These are phyloP conservation scores for rat (Rattus norvegicus) DNA, from an alignment of 2,113 vertebrate genomes.

Conservation along the genomic window DNA sequence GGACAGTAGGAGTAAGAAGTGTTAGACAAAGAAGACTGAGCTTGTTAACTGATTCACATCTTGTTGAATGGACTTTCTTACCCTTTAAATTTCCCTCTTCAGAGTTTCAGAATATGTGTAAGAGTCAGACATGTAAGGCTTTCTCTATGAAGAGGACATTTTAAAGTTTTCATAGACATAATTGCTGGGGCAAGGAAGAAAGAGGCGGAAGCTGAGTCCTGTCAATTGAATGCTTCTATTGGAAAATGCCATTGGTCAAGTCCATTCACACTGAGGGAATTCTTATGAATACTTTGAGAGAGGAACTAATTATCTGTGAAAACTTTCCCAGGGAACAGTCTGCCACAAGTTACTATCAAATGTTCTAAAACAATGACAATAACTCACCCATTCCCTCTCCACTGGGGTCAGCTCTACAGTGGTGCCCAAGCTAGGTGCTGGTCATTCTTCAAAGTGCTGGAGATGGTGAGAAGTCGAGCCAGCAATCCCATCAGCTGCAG, in stretches of 20 bases:
- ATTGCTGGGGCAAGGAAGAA: not conserved
- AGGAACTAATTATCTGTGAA: not conserved
- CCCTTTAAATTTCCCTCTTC: not conserved
- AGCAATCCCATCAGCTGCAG: not conserved
- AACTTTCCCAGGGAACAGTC: not conserved
- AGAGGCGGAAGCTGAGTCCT: not conserved
- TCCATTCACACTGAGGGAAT: not conserved
- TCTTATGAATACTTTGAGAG: not conserved
- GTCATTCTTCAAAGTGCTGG: not conserved
- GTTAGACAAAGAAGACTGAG: not conserved
- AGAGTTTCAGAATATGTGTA: not conserved
- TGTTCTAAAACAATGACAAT: not conserved
- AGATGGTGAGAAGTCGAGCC: not conserved
- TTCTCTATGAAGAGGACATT: not conserved
- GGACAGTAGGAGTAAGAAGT: not conserved
- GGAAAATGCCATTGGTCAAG: not conserved
- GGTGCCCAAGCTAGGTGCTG: not conserved
- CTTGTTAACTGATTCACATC: not conserved
- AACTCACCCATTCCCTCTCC: not conserved
- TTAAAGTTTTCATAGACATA: not conserved
- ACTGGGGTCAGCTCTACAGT: not conserved
- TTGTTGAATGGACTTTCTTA: not conserved
- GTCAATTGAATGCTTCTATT: not conserved
- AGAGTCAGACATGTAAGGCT: not conserved
- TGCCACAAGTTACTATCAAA: not conserved